These are phyloP conservation scores for Pelvicachromis taeniatus DNA, from an alignment of 2,113 vertebrate species.

Conservation along the genomic window DNA sequence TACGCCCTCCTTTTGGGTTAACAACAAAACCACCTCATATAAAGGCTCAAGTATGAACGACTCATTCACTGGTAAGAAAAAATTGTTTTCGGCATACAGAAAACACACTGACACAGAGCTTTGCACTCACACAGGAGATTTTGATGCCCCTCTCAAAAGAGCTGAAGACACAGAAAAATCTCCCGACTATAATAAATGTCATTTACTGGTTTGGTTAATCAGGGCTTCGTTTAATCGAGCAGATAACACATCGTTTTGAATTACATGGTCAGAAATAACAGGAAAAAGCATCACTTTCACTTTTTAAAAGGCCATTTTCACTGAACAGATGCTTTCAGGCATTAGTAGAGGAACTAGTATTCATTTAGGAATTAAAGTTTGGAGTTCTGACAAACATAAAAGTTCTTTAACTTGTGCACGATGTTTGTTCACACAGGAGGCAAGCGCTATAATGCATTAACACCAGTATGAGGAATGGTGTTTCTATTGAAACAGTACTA, in stretches of 20 bases:
- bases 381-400: neutral
- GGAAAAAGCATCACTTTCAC: neutral
- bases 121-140: neutral
- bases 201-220: neutral
- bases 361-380: neutral
- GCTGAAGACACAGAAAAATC: neutral
- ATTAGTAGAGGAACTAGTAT: neutral
- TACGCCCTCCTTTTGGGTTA: neutral
- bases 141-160: neutral
- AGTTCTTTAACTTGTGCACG: neutral
- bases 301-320: neutral
- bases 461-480: neutral
- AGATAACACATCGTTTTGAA: too few relatives aligned
- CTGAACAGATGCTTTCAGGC: neutral
- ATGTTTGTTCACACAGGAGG: neutral
- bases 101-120: neutral
- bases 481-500: neutral
- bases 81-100: neutral
- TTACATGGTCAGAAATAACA: neutral
- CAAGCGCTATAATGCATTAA: too few relatives aligned
- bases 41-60: neutral
- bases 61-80: neutral
- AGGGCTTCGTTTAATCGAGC: neutral
- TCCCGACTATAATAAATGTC: neutral
- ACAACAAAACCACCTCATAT: neutral